Percentiles rank a stretch among this genome's conserved stretches.
Conservation (phyloP, 2,888 invertebrate genomes). For the Alloscopus bannaensis region DNA sequence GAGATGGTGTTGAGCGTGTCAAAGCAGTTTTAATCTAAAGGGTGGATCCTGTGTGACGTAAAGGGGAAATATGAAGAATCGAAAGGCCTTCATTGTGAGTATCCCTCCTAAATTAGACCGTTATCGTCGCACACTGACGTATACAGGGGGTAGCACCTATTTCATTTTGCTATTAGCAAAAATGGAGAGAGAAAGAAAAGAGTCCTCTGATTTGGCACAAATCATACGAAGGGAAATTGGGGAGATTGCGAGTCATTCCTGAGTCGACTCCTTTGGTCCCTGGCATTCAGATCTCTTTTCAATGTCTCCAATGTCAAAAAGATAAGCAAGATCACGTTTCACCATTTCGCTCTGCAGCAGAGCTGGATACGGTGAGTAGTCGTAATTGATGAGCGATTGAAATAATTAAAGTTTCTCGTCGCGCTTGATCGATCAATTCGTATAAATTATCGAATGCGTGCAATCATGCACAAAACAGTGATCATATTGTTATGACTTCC, state of each 20-base stretch:
- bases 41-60: constrained; percentile 18
- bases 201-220: constrained; percentile 35
- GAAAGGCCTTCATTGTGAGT: constrained; percentile 17
- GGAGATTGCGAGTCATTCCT: constrained; percentile 6
- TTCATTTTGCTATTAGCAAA: no score
- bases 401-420: constrained; percentile 25
- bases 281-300: constrained; percentile 56
- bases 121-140: no score
- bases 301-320: constrained; percentile 60
- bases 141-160: no score
- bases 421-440: constrained; percentile 46
- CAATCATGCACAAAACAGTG: neutral
- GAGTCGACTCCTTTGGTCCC: constrained; percentile 33
- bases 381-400: constrained; percentile 28
- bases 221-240: constrained; percentile 14
- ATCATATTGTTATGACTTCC: constrained; percentile 12
- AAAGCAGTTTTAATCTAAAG: no score
- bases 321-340: constrained; percentile 47
- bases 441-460: no score
- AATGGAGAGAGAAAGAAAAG: no score
- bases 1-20: no score
- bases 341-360: neutral
- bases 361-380: no score
- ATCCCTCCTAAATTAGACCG: no score
- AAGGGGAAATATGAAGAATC: constrained; percentile 5